phyloP scores from a whole-genome alignment of 1,140 invertebrate species.

The Cotesia chilonis region DNA sequence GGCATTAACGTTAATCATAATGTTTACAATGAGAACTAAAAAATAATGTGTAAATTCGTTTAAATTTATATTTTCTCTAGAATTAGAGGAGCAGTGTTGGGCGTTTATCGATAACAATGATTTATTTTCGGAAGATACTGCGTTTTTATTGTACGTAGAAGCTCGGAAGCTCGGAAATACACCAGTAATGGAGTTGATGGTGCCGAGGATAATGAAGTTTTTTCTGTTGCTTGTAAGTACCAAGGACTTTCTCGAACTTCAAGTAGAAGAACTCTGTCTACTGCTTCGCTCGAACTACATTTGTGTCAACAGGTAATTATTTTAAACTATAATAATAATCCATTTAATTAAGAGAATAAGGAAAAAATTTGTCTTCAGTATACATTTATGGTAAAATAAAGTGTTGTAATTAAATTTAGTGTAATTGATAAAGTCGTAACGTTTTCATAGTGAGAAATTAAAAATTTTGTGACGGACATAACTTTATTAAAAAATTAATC shows the following conservation, averaged over 20 bases:
- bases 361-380: too few relatives aligned
- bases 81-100: conserved; percentile 78
- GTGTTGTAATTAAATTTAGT: too few relatives aligned
- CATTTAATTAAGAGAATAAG: not conserved
- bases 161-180: conserved; percentile 67
- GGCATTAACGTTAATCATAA: too few relatives aligned
- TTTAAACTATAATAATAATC: conserved; percentile 27
- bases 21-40: not conserved
- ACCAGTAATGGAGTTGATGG: conserved; percentile 75
- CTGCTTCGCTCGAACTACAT: conserved; percentile 75
- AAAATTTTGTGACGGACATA: too few relatives aligned
- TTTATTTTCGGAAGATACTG: conserved; percentile 75
- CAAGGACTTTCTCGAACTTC: conserved; percentile 73
- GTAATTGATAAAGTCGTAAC: too few relatives aligned
- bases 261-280: conserved; percentile 70
- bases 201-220: conserved; percentile 76
- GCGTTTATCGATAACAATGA: conserved; percentile 74
- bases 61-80: conserved; percentile 43
- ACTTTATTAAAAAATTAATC: too few relatives aligned
- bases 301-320: conserved; percentile 73
- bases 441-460: too few relatives aligned
- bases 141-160: conserved; percentile 74
- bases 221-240: conserved; percentile 77
- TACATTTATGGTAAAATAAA: too few relatives aligned
- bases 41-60: conserved; percentile 31